Evolutionary conservation across 2,113 vertebrate species (phyloP), one percentile per base, ranked within the genome.

Genomic region (Plectropomus leopardus): DNA sequence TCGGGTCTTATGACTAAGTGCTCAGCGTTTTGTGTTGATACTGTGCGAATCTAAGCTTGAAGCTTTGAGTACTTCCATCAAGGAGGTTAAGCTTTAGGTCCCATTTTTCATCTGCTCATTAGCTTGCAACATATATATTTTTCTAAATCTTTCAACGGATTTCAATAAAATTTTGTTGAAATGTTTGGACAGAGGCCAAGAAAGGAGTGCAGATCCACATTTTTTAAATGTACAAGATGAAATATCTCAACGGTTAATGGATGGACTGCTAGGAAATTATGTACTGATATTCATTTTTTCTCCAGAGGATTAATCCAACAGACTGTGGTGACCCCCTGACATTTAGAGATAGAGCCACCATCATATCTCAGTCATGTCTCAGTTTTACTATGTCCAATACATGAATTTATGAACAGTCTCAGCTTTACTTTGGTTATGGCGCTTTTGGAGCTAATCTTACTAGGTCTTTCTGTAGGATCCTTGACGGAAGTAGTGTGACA

Each of bases 1-100:
- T 59, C 4, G 50, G 75, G 79, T 90, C 92, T 89, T 40, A 72
- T 89, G 92, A 90, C 86, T 64, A 17, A 78, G 57, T 67, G 51
- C 51, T 74, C 44, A 16, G 58, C 16, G 15, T 59, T 53, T 81
- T 76, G 40, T 71, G 61, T 69, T 48, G 42, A 63, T 47, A 58
- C 36, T 50, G 34, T 76, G 54, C 68, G 81, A 76, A 71, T 60
- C 16, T 54, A 1, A 36, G 57, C 19, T 50, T 50, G 21, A 11
- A 21, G 28, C 24, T 54, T 42, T 61, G 28, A 53, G 23, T 13
- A 19, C 28, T 23, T 54, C 10, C 4, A 30, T 24, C 2, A 28
- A 34, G 10, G 32, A 59, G 10, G 51, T 45, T 4, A 10, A 34
- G n/a, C 59, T 53, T 28, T 50, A 26, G 9, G 10, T 63, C 34